Evolutionary conservation across 2,113 vertebrate species (phyloP).

Genomic region (Cariama cristata): DNA sequence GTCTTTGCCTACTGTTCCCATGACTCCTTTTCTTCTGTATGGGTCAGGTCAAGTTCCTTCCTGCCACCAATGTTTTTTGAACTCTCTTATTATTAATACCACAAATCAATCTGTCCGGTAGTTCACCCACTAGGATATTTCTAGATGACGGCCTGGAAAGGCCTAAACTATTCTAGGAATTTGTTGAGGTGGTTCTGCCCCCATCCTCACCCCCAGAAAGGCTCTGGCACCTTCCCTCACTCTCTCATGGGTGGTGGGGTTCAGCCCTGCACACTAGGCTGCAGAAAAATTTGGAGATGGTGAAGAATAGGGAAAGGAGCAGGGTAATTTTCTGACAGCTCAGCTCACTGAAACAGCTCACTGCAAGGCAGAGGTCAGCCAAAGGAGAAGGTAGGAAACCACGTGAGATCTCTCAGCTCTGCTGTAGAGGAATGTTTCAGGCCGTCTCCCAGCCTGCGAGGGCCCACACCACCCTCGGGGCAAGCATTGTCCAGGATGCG

Average conservation of each 20-base stretch:
- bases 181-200: not conserved
- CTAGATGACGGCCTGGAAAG: not conserved
- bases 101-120: not conserved
- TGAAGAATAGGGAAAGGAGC: not conserved
- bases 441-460: not conserved
- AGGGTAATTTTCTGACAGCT: not conserved
- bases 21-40: not conserved
- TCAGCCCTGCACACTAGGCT: not conserved
- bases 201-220: not conserved
- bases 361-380: not conserved
- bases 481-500: not conserved
- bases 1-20: not conserved
- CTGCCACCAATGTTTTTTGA: not conserved
- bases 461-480: fast-evolving
- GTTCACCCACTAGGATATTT: not conserved
- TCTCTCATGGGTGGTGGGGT: fast-evolving
- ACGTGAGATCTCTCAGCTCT: not conserved
- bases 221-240: not conserved
- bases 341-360: not conserved
- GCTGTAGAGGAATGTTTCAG: not conserved
- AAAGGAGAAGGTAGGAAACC: not conserved
- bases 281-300: not conserved
- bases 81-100: not conserved
- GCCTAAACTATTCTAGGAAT: not conserved
- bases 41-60: not conserved